Evolutionary conservation across 2,113 vertebrate genomes (phyloP).

Genomic region (Gambusia affinis): DNA sequence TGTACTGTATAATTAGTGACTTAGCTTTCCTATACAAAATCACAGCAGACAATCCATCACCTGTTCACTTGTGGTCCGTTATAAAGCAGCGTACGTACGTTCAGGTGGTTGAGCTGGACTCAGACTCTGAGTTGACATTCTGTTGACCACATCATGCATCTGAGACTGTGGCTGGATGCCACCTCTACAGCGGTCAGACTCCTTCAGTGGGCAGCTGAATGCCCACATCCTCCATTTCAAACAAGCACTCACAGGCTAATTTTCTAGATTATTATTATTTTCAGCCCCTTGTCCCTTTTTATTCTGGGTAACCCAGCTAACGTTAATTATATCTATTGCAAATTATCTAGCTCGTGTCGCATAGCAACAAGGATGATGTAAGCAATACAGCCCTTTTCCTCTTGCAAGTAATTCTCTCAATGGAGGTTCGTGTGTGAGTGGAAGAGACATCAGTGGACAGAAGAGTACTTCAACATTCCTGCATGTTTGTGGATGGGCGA

Average conservation of each 20-base stretch:
- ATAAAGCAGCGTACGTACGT: background rate
- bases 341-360: slow-evolving; percentile 63
- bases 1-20: too few relatives aligned
- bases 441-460: background rate
- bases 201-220: background rate
- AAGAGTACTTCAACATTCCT: too few relatives aligned
- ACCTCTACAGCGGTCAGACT: background rate
- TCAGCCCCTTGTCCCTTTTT: slow-evolving; percentile 38
- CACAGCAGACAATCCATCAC: too few relatives aligned
- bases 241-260: slow-evolving; percentile 47
- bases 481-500: too few relatives aligned
- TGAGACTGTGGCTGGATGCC: background rate
- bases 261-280: slow-evolving; percentile 63
- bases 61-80: too few relatives aligned
- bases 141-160: background rate
- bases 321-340: slow-evolving; percentile 62
- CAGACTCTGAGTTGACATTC: background rate
- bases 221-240: slow-evolving; percentile 31
- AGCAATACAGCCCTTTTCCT: slow-evolving; percentile 45
- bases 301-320: slow-evolving; percentile 53
- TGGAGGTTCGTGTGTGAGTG: slow-evolving; percentile 20
- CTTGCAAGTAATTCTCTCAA: slow-evolving; percentile 18
- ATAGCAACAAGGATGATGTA: slow-evolving; percentile 59
- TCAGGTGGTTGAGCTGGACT: background rate
- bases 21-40: too few relatives aligned